phyloP scores from a whole-genome alignment of 2,888 invertebrate genomes.

The Pachydiplax longipennis region DNA sequence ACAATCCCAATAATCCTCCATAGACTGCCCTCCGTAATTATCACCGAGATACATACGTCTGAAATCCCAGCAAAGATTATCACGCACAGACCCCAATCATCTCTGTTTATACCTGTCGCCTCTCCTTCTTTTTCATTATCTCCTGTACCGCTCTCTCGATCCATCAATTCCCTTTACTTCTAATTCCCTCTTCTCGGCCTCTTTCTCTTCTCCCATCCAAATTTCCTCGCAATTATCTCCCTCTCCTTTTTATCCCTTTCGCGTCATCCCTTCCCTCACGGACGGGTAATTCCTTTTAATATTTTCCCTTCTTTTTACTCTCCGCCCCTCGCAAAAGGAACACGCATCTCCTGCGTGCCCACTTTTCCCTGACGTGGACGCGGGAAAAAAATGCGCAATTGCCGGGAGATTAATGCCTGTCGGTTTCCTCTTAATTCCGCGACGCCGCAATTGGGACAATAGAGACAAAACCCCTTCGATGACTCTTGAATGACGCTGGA shows the following conservation, averaged over 20 bases:
- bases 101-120: neutral
- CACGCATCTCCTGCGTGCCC: neutral
- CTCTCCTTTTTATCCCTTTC: neutral
- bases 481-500: neutral
- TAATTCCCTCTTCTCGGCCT: neutral
- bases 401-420: neutral
- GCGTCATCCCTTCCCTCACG: neutral
- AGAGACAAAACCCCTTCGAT: neutral
- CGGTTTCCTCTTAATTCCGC: neutral
- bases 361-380: neutral
- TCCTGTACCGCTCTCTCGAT: neutral
- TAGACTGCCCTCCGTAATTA: too few relatives aligned
- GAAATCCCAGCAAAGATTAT: too few relatives aligned
- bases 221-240: neutral
- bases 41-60: too few relatives aligned
- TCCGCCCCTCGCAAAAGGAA: neutral
- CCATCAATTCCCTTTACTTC: neutral
- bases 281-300: neutral
- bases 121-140: neutral
- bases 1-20: too few relatives aligned
- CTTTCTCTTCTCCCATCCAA: neutral
- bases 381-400: neutral
- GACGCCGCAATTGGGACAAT: neutral
- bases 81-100: neutral
- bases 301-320: neutral